phyloP scores from a whole-genome alignment of 2,888 invertebrate species.

The Nomada ruficornis region DNA sequence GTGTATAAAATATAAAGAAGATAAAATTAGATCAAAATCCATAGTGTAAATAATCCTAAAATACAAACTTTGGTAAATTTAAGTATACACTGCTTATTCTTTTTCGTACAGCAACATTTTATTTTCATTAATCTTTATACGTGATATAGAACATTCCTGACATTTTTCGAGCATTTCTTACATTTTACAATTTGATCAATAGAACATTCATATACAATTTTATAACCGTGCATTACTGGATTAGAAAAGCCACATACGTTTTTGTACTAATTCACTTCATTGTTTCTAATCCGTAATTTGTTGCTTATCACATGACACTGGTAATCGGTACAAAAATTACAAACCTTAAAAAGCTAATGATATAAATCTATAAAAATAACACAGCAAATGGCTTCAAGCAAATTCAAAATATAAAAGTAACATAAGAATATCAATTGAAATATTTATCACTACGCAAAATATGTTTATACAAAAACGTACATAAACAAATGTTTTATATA shows the following conservation, averaged over 20 bases:
- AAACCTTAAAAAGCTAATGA: slow-evolving; percentile 54
- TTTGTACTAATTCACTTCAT: slow-evolving; percentile 62
- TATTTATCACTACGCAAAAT: slow-evolving; percentile 18
- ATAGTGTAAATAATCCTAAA: slow-evolving; percentile 15
- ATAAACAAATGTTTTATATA: slow-evolving; percentile 34
- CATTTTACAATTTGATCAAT: slow-evolving; percentile 44
- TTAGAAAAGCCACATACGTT: slow-evolving; percentile 59
- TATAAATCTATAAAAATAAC: slow-evolving; percentile 58
- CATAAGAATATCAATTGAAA: slow-evolving; percentile 46
- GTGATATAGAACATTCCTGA: slow-evolving; percentile 41
- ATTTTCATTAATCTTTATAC: slow-evolving; percentile 53
- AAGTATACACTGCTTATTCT: slow-evolving; percentile 28
- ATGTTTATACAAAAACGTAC: slow-evolving; percentile 31
- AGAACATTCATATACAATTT: slow-evolving; percentile 57
- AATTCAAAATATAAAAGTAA: slow-evolving; percentile 53
- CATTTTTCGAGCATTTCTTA: slow-evolving; percentile 50
- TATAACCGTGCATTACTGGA: slow-evolving; percentile 52
- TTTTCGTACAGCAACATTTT: slow-evolving; percentile 57
- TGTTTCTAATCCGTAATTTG: slow-evolving; percentile 48
- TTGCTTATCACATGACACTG: slow-evolving; percentile 54
- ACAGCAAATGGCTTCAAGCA: slow-evolving; percentile 38
- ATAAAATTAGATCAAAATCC: neutral
- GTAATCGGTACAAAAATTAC: slow-evolving; percentile 58
- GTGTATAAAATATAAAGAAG: slow-evolving; percentile 7
- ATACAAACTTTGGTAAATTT: slow-evolving; percentile 19